phyloP scores from a whole-genome alignment of 2,888 invertebrate genomes.

The Oxyteleia sp. region DNA sequence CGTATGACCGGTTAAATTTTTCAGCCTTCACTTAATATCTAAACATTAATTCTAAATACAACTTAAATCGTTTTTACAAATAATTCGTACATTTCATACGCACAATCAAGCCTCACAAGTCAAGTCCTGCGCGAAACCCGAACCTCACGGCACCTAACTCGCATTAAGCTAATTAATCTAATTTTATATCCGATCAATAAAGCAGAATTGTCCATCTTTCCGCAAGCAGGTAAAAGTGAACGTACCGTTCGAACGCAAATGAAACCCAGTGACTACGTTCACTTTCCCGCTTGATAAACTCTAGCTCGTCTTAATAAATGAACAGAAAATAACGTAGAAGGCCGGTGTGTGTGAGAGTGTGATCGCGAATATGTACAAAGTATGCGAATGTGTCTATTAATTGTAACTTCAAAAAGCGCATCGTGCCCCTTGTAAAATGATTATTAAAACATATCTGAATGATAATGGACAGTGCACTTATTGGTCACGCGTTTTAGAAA shows the following conservation, averaged over 20 bases:
- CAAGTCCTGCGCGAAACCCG: constrained; percentile 16
- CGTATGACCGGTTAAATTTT: too few relatives aligned
- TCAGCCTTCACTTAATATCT: constrained; percentile 8
- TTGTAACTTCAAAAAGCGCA: constrained; percentile 72
- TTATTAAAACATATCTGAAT: constrained; percentile 75
- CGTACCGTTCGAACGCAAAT: not conserved
- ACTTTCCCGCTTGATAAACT: constrained; percentile 54
- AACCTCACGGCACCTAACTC: constrained; percentile 38
- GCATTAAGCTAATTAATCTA: constrained; percentile 69
- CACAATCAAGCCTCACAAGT: constrained; percentile 51
- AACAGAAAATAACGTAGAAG: constrained; percentile 39
- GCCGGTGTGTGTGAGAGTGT: constrained; percentile 53
- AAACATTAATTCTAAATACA: constrained; percentile 4
- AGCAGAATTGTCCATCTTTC: constrained; percentile 66
- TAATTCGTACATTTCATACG: constrained; percentile 25
- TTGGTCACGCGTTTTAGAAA: constrained; percentile 69
- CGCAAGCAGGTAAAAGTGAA: constrained; percentile 47
- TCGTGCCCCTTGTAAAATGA: constrained; percentile 75
- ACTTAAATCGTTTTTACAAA: not conserved
- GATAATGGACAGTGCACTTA: constrained; percentile 74
- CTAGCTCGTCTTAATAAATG: constrained; percentile 46
- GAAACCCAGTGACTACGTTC: constrained; percentile 18
- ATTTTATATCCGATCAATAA: constrained; percentile 64
- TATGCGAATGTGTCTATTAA: constrained; percentile 66
- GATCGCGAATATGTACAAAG: constrained; percentile 57